These are phyloP conservation scores for Pelagia noctiluca DNA, from an alignment of 30 jellyfish, hydroid and myxozoan species.

Conservation along the genomic window DNA sequence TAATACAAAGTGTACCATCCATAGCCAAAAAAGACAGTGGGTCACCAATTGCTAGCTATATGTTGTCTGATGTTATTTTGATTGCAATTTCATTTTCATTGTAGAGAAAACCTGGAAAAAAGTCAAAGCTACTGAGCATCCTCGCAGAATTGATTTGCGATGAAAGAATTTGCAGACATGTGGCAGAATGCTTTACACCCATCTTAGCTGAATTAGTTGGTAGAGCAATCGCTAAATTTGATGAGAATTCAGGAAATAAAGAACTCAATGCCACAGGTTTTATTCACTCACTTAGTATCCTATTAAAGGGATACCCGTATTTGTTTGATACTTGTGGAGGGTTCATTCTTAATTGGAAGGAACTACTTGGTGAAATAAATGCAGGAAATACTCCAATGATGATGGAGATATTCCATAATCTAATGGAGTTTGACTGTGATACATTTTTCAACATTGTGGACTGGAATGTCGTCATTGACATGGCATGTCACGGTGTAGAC, in stretches of 20 bases:
- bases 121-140: constrained; percentile 20
- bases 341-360: neutral
- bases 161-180: constrained; percentile 14
- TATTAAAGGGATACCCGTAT: constrained; percentile 18
- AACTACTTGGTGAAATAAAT: neutral
- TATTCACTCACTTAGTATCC: constrained; percentile 53
- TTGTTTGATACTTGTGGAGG: neutral
- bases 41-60: too few relatives aligned
- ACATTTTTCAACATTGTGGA: neutral
- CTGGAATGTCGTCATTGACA: neutral
- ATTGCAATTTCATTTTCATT: neutral
- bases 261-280: neutral
- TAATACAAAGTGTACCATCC: too few relatives aligned
- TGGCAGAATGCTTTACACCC: constrained; percentile 43
- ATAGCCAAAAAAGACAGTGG: too few relatives aligned
- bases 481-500: neutral
- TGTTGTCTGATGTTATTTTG: too few relatives aligned
- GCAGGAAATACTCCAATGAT: too few relatives aligned
- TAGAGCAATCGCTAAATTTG: constrained; percentile 4
- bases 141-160: constrained; percentile 11
- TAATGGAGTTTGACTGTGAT: neutral
- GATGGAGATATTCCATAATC: neutral
- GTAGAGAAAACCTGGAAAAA: constrained; percentile 14
- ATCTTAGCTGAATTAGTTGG: constrained; percentile 42
- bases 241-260: neutral